Evolutionary conservation across 2,113 vertebrate genomes (phyloP).

Genomic region (Albula glossodonta): DNA sequence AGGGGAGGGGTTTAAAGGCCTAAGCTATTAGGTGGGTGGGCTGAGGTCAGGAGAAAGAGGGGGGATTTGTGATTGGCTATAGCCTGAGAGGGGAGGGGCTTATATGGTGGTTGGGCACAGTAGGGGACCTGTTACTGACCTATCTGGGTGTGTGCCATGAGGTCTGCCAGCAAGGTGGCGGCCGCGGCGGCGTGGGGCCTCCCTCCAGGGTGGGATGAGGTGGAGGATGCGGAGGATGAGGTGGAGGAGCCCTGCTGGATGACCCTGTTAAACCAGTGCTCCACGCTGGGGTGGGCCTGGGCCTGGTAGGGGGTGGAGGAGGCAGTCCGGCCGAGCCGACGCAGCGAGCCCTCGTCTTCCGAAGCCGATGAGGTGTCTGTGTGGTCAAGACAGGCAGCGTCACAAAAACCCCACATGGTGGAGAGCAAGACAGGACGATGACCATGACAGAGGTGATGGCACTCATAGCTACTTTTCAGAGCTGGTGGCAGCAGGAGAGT

Average conservation of each 20-base stretch:
- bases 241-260: slow-evolving; percentile 97
- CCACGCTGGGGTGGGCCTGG: slow-evolving; percentile 79
- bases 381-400: slow-evolving; percentile 72
- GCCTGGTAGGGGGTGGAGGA: slow-evolving; percentile 86
- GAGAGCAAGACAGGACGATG: neutral
- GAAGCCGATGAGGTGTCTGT: slow-evolving; percentile 98
- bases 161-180: slow-evolving; percentile 81
- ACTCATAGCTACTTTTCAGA: neutral
- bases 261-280: slow-evolving; percentile 93
- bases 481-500: no score
- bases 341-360: slow-evolving; percentile 95
- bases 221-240: slow-evolving; percentile 96
- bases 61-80: neutral
- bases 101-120: neutral
- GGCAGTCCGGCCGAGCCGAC: slow-evolving; percentile 81
- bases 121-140: slow-evolving; percentile 76
- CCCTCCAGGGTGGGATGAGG: slow-evolving; percentile 93
- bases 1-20: neutral
- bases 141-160: slow-evolving; percentile 86
- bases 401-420: neutral
- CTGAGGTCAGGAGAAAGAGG: neutral
- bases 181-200: slow-evolving; percentile 74
- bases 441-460: neutral
- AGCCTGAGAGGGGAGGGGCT: neutral
- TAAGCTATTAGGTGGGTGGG: no score